Conservation (phyloP, 2,888 invertebrate genomes). For the Aporophyla lueneburgensis region DNA sequence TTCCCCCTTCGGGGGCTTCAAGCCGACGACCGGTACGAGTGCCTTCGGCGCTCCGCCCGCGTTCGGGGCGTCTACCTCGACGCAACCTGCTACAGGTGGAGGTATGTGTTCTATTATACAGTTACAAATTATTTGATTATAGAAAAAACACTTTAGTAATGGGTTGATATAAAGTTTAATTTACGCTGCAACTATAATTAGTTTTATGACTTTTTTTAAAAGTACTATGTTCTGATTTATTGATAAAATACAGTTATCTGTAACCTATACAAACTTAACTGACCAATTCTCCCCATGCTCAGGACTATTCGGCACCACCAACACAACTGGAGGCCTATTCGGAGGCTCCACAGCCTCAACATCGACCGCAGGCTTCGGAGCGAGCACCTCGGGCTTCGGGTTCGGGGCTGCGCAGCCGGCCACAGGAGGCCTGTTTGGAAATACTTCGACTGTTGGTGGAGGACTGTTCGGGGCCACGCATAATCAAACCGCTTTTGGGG, state of each 20-base stretch:
- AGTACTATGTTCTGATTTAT: no score
- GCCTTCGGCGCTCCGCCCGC: conserved; percentile 93
- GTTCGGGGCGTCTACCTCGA: conserved; percentile 91
- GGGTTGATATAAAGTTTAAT: neutral
- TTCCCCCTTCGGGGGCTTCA: conserved; percentile 89
- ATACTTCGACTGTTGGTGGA: conserved; percentile 74
- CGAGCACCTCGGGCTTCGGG: conserved; percentile 86
- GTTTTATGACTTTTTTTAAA: no score
- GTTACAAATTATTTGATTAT: neutral
- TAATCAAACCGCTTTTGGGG: conserved; percentile 91
- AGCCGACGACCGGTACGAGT: conserved; percentile 90
- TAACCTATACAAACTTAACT: no score
- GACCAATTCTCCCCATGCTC: conserved; percentile 36
- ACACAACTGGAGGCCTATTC: conserved; percentile 81
- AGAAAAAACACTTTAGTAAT: neutral
- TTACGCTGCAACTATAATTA: no score
- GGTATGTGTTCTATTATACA: conserved; percentile 68
- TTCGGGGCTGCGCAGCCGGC: conserved; percentile 86
- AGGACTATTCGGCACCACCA: conserved; percentile 92
- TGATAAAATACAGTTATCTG: no score
- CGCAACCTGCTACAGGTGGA: conserved; percentile 80
- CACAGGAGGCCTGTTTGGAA: conserved; percentile 92
- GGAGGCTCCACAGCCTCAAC: conserved; percentile 78
- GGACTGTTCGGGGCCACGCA: conserved; percentile 91
- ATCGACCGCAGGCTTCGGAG: conserved; percentile 92